Evolutionary conservation across 2,797 vertebrate genomes (phyloP).

Genomic region (Spinus olivaceus): DNA sequence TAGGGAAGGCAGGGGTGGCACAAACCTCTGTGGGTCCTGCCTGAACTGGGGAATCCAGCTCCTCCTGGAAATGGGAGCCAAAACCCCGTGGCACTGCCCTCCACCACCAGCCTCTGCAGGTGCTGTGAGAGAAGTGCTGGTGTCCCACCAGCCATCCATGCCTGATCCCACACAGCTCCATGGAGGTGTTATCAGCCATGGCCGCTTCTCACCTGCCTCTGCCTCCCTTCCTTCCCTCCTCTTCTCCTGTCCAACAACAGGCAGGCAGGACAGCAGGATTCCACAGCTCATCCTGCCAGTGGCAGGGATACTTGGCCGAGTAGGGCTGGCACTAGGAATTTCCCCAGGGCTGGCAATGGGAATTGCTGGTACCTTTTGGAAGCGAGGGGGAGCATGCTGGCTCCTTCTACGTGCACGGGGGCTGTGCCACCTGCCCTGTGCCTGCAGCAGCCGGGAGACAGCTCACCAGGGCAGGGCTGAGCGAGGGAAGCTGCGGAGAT

Average conservation of each 20-base stretch:
- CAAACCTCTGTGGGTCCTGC: background rate
- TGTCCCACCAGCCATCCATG: background rate
- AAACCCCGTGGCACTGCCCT: fast-evolving
- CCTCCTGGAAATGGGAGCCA: background rate
- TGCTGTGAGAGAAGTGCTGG: background rate
- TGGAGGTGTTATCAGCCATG: fast-evolving
- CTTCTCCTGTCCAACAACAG: background rate
- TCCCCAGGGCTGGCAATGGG: background rate
- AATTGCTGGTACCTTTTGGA: background rate
- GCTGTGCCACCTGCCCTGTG: background rate
- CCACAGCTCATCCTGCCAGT: background rate
- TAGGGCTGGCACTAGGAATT: background rate
- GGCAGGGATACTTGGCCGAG: background rate
- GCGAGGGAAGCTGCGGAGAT: fast-evolving
- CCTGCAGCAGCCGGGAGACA: background rate
- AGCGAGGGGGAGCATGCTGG: background rate
- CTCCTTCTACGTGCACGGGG: background rate
- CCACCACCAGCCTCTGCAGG: background rate
- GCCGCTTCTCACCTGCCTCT: background rate
- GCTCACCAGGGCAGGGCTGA: background rate
- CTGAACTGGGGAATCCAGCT: background rate
- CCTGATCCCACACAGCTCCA: fast-evolving
- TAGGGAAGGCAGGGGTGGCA: background rate
- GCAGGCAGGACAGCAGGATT: background rate
- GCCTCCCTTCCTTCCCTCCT: background rate